Percentiles rank a stretch among this genome's conserved stretches.
These are phyloP conservation scores for Seira ritae DNA, from an alignment of 2,888 invertebrate species.

Conservation along the genomic window DNA sequence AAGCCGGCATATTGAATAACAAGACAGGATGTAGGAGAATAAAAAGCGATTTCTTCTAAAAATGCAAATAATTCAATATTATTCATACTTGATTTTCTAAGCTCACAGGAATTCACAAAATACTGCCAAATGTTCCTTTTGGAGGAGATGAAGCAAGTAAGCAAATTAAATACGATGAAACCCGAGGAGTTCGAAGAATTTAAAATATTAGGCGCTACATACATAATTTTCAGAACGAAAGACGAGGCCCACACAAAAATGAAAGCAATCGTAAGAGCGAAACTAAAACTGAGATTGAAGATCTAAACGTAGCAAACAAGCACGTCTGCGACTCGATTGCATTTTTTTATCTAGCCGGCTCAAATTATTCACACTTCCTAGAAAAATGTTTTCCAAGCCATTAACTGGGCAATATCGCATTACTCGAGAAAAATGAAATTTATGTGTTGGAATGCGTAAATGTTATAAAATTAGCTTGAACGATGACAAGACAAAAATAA, in stretches of 20 bases:
- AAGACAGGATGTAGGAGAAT: too few relatives aligned
- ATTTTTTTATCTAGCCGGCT: neutral
- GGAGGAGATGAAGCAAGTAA: too few relatives aligned
- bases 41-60: neutral
- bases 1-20: too few relatives aligned
- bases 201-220: neutral
- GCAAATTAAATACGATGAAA: too few relatives aligned
- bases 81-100: too few relatives aligned
- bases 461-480: neutral
- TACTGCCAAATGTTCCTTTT: too few relatives aligned
- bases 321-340: neutral
- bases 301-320: neutral
- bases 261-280: neutral
- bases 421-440: neutral
- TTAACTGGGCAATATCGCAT: neutral
- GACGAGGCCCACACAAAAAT: neutral
- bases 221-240: neutral
- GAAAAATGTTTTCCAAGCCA: neutral
- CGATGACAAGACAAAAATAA: neutral
- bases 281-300: neutral
- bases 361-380: neutral
- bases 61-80: neutral
- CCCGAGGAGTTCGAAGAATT: too few relatives aligned
- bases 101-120: too few relatives aligned
- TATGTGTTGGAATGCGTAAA: neutral